Conservation (phyloP, 2,797 vertebrate species). For the Hipposideros larvatus region DNA sequence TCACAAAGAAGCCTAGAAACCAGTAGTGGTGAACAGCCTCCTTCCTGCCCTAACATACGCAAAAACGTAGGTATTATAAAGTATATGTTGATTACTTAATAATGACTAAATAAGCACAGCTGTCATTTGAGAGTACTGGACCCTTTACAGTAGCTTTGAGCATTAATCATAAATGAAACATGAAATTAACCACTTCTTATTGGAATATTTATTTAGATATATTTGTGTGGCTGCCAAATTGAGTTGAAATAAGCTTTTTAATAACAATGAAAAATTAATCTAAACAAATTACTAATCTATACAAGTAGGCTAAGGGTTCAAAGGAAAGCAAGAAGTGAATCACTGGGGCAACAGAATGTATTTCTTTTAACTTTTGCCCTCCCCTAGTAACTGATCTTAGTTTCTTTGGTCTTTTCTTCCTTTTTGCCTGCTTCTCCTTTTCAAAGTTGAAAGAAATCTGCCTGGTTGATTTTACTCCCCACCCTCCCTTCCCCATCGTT, state of each 20-base stretch:
- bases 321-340: slow-evolving; percentile 21
- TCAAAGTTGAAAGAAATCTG: slow-evolving; percentile 7
- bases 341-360: neutral
- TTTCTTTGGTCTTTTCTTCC: slow-evolving; percentile 14
- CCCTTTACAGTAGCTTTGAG: neutral
- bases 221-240: slow-evolving; percentile 39
- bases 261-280: slow-evolving; percentile 50
- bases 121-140: neutral
- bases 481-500: neutral
- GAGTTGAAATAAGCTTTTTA: slow-evolving; percentile 52
- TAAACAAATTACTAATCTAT: slow-evolving; percentile 32
- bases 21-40: slow-evolving; percentile 52
- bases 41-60: slow-evolving; percentile 6
- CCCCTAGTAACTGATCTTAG: neutral
- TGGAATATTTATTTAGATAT: slow-evolving; percentile 26
- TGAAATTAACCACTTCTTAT: slow-evolving; percentile 14
- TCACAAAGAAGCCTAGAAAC: slow-evolving; percentile 73
- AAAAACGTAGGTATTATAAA: slow-evolving; percentile 61
- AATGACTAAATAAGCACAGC: slow-evolving; percentile 10
- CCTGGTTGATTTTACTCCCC: neutral
- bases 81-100: neutral
- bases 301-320: neutral
- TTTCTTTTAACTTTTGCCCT: slow-evolving; percentile 9
- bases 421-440: slow-evolving; percentile 13
- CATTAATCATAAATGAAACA: slow-evolving; percentile 23